phyloP scores from a whole-genome alignment of 2,797 vertebrate genomes.

The Vipera ursinii region DNA sequence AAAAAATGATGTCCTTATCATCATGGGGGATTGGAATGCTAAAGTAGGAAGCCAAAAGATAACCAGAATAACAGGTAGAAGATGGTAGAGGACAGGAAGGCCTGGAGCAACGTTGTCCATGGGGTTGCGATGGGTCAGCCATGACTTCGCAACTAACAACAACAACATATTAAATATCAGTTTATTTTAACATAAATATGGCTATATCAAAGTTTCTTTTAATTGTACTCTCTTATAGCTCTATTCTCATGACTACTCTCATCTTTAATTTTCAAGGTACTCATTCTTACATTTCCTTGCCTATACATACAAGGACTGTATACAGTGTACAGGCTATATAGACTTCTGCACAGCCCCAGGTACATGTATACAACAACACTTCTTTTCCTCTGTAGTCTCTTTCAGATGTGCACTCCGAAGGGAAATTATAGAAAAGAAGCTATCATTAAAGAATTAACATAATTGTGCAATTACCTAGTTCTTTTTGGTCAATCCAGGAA shows the following conservation, averaged over 20 bases:
- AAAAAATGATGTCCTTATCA: too few relatives aligned
- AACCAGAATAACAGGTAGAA: too few relatives aligned
- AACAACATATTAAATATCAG: background rate
- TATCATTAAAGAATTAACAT: background rate
- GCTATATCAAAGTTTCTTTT: background rate
- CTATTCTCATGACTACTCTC: background rate
- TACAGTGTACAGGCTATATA: background rate
- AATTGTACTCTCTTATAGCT: background rate
- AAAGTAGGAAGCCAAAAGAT: too few relatives aligned
- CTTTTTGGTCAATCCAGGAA: background rate
- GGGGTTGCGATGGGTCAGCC: too few relatives aligned
- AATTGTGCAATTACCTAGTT: conserved; percentile 1
- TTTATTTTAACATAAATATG: background rate
- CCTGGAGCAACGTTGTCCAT: too few relatives aligned
- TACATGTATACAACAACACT: background rate
- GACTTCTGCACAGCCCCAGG: background rate
- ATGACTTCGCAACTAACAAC: too few relatives aligned
- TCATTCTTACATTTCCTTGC: background rate
- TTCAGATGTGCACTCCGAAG: background rate
- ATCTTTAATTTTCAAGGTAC: background rate
- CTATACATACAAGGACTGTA: background rate
- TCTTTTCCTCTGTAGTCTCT: background rate
- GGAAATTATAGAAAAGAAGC: background rate
- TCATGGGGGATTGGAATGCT: too few relatives aligned
- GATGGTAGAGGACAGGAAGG: too few relatives aligned